Evolutionary conservation across 2,113 vertebrate species (phyloP).

Genomic region (Melanostigma gelatinosum): DNA sequence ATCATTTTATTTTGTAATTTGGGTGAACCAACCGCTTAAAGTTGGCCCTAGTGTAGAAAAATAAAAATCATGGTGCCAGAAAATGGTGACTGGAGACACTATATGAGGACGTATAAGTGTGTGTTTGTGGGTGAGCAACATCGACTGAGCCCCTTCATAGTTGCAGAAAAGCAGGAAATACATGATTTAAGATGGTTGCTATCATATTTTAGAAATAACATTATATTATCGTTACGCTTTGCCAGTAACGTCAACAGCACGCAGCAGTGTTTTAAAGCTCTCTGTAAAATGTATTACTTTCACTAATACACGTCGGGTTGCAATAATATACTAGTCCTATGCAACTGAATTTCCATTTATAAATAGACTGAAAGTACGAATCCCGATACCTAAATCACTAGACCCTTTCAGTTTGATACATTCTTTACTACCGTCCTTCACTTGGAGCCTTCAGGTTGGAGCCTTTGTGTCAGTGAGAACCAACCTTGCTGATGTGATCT

Average conservation of each 20-base stretch:
- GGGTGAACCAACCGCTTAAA: background rate
- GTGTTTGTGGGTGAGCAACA: constrained; percentile 3
- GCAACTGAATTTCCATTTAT: background rate
- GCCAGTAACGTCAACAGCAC: background rate
- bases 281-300: background rate
- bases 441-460: background rate
- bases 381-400: background rate
- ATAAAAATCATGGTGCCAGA: background rate
- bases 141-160: background rate
- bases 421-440: constrained; percentile 22
- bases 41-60: background rate
- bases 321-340: background rate
- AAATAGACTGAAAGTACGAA: background rate
- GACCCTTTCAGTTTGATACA: background rate
- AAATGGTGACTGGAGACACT: constrained; percentile 2
- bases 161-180: background rate
- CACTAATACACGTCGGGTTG: background rate
- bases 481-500: constrained; percentile 33
- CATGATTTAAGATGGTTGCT: background rate
- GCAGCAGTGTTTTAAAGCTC: background rate
- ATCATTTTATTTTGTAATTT: background rate
- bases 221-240: background rate
- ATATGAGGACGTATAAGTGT: background rate
- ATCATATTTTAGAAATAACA: constrained; percentile 7
- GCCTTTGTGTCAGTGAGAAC: constrained; percentile 23